Percentiles rank a stretch among this genome's conserved stretches.
Evolutionary conservation across 2,797 vertebrate genomes (phyloP).

Genomic region (Bradypodion ventrale): DNA sequence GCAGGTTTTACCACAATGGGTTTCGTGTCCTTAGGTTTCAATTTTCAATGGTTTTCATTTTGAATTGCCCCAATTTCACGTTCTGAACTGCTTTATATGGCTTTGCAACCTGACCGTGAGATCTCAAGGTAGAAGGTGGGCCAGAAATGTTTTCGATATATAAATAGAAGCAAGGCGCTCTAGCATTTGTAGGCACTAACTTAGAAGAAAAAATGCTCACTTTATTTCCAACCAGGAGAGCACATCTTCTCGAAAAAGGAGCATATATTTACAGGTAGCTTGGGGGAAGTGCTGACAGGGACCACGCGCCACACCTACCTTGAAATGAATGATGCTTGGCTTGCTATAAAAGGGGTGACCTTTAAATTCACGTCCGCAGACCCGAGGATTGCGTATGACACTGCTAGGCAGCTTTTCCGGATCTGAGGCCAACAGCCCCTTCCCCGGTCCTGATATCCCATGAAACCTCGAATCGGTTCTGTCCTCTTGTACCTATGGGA

Average conservation of each 20-base stretch:
- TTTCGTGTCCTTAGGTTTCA: no score
- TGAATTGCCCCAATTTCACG: no score
- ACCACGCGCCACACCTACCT: slow-evolving; percentile 77
- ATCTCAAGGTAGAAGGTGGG: no score
- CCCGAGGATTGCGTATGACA: slow-evolving; percentile 66
- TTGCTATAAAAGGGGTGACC: slow-evolving; percentile 85
- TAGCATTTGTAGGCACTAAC: neutral
- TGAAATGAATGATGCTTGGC: slow-evolving; percentile 86
- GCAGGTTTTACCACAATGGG: no score
- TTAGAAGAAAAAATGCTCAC: neutral
- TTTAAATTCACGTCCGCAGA: slow-evolving; percentile 71
- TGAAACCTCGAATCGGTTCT: slow-evolving; percentile 53
- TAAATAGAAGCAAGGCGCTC: neutral
- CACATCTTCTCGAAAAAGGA: neutral
- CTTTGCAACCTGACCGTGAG: no score
- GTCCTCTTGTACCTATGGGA: slow-evolving; percentile 61
- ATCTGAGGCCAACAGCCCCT: slow-evolving; percentile 52
- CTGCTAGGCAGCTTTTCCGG: slow-evolving; percentile 49
- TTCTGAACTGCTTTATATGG: no score
- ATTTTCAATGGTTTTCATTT: no score
- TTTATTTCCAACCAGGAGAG: neutral
- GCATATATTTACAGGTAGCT: no score
- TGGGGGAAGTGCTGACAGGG: no score
- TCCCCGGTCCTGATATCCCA: slow-evolving; percentile 59
- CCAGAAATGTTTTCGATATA: no score